Conservation (phyloP, 2,888 invertebrate species). For the Dryocosmus kuriphilus region DNA sequence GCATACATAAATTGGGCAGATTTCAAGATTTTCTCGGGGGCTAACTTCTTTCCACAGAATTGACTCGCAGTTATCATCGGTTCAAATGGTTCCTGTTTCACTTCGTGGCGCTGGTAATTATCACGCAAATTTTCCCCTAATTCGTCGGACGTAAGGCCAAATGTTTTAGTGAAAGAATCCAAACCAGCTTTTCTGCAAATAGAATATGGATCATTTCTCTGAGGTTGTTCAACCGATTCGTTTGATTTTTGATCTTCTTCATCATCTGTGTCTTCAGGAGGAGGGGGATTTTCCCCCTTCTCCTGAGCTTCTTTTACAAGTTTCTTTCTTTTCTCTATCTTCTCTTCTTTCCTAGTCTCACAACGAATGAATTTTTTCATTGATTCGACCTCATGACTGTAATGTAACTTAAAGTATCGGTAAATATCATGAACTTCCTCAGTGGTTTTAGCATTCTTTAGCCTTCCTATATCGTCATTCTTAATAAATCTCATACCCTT, state of each 20-base stretch:
- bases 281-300: not conserved
- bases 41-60: slow-evolving; percentile 77
- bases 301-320: slow-evolving; percentile 81
- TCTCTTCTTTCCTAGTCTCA: slow-evolving; percentile 79
- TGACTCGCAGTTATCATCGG: slow-evolving; percentile 90
- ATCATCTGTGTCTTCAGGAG: slow-evolving; percentile 76
- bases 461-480: not conserved
- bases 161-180: slow-evolving; percentile 90
- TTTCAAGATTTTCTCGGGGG: slow-evolving; percentile 86
- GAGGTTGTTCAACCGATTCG: slow-evolving; percentile 81
- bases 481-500: slow-evolving; percentile 88
- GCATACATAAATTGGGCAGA: slow-evolving; percentile 97
- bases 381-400: slow-evolving; percentile 88
- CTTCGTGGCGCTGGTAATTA: slow-evolving; percentile 96
- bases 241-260: slow-evolving; percentile 76
- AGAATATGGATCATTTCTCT: slow-evolving; percentile 92
- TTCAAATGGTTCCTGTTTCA: slow-evolving; percentile 93
- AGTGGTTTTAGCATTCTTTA: slow-evolving; percentile 69
- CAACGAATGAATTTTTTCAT: slow-evolving; percentile 86
- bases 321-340: slow-evolving; percentile 78
- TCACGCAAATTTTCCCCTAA: slow-evolving; percentile 97
- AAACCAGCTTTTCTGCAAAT: slow-evolving; percentile 92
- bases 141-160: slow-evolving; percentile 95
- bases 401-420: slow-evolving; percentile 93
- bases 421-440: slow-evolving; percentile 96